Base-by-base conservation (phyloP, 2,113 vertebrate genomes). In the Boleophthalmus pectinirostris region DNA sequence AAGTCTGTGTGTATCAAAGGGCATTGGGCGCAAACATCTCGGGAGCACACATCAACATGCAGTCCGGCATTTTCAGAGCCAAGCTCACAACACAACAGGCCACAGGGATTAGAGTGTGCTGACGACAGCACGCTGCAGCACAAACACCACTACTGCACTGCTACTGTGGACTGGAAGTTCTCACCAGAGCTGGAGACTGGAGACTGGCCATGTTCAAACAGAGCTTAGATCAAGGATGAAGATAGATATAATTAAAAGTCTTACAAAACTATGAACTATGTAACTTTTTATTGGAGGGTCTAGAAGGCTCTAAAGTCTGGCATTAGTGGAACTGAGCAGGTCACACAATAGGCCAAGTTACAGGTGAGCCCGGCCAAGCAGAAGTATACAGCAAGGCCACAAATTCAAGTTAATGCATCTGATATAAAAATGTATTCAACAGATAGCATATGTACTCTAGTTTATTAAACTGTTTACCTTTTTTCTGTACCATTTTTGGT, bases 101-200 rank as follows among this genome's bases (percentile, higher is more conserved):
- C 96, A 95, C 96, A 90, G 95, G 95, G 96, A 97, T 97, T 96
- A 97, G 90, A 96, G 95, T 94, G 93, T 97, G 96, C 96, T 97
- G 96, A 98, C 95, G 92, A 95, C 93, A 92, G 95, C 94, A 97
- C 78, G 91, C 88, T n/a, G 78, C 74, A 85, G 75, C 56, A 88
- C 82, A 88, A 82, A 91, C 81, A 81, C 79, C 78, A 74, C 82
- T 89, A 90, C 78, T 89, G 90, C 81, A 82, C 69, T 74, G 78
- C 84, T 90, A 89, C 76, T 90, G 89, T 66, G 88, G 81, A 84
- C 87, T 77, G 74, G 81, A 88, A 92, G 83, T 89, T 90, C 64
- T 79, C 77, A 82, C 69, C 67, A 38, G 73, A 75, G 73, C 77
- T 66, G 63, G 67, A 78, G 79, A 84, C 77, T 66, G 63, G 67